Conservation (phyloP, 2,888 invertebrate genomes). For the Meloe dianella region DNA sequence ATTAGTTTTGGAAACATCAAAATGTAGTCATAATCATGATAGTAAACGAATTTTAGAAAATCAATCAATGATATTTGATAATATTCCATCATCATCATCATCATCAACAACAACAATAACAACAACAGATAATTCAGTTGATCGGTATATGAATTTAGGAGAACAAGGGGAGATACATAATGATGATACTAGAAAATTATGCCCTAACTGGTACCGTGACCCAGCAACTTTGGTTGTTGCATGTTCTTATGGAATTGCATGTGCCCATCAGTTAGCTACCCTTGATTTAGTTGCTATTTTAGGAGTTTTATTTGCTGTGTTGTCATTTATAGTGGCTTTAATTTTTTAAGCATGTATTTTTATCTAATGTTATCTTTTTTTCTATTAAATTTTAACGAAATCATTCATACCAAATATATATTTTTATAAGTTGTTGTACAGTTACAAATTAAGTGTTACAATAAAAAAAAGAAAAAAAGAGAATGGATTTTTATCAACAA, state of each 20-base stretch:
- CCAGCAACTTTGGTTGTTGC: conserved; percentile 74
- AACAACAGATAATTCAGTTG: not conserved
- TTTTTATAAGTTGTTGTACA: conserved; percentile 14
- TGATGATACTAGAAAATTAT: conserved; percentile 34
- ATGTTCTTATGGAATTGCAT: conserved; percentile 77
- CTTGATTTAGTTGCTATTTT: conserved; percentile 77
- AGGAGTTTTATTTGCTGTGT: conserved; percentile 76
- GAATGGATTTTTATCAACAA: not conserved
- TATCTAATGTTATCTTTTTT: conserved; percentile 23
- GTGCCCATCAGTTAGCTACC: conserved; percentile 72
- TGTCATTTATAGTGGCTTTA: conserved; percentile 74
- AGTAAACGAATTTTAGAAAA: conserved; percentile 23
- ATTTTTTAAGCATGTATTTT: conserved; percentile 58
- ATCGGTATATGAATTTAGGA: conserved; percentile 20
- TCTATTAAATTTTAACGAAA: conserved; percentile 27
- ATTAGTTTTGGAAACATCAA: conserved; percentile 50
- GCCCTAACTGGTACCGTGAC: conserved; percentile 64
- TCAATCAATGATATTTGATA: conserved; percentile 27
- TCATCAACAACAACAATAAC: not conserved
- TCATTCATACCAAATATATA: conserved; percentile 38
- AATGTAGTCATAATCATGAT: conserved; percentile 27
- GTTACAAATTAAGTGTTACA: conserved; percentile 2
- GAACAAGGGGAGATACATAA: conserved; percentile 44
- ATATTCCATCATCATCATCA: conserved; percentile 34
- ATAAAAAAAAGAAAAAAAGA: not conserved